These are phyloP conservation scores for Tipula vernalis DNA, from an alignment of 2,888 invertebrate genomes.

Conservation along the genomic window DNA sequence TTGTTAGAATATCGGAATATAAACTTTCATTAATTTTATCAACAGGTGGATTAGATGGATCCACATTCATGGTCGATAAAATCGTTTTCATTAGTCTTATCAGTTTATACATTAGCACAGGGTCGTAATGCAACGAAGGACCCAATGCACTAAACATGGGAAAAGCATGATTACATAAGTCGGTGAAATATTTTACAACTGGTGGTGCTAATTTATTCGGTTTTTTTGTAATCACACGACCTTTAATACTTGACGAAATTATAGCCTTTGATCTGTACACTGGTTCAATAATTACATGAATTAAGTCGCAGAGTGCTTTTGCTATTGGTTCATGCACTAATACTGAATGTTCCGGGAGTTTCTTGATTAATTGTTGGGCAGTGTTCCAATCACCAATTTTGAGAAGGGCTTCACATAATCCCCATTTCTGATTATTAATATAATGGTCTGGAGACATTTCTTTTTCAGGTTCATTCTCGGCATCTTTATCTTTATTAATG, in stretches of 20 bases:
- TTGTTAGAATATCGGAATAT: conserved; percentile 71
- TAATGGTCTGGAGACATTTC: conserved; percentile 41
- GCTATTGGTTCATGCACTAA: conserved; percentile 70
- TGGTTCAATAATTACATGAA: conserved; percentile 76
- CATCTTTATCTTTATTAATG: conserved; percentile 67
- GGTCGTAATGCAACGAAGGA: conserved; percentile 75
- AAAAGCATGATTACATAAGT: conserved; percentile 61
- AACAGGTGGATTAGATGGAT: conserved; percentile 29
- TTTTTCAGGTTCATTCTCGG: conserved; percentile 55
- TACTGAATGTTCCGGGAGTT: conserved; percentile 69
- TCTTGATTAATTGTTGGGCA: conserved; percentile 63
- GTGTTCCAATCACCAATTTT: conserved; percentile 84
- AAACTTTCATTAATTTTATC: conserved; percentile 40
- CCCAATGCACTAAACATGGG: conserved; percentile 81
- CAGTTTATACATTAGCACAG: conserved; percentile 82
- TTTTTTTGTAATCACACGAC: conserved; percentile 11
- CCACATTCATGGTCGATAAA: conserved; percentile 32
- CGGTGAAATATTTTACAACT: conserved; percentile 49
- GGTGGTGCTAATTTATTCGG: conserved; percentile 13
- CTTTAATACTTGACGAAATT: conserved; percentile 37
- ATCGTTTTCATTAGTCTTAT: conserved; percentile 40
- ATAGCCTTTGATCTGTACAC: conserved; percentile 70
- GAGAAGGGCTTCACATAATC: conserved; percentile 78
- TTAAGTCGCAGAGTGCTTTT: conserved; percentile 59
- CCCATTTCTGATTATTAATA: conserved; percentile 78